Evolutionary conservation across 2,113 vertebrate species (phyloP).

Genomic region (Neotoma lepida): DNA sequence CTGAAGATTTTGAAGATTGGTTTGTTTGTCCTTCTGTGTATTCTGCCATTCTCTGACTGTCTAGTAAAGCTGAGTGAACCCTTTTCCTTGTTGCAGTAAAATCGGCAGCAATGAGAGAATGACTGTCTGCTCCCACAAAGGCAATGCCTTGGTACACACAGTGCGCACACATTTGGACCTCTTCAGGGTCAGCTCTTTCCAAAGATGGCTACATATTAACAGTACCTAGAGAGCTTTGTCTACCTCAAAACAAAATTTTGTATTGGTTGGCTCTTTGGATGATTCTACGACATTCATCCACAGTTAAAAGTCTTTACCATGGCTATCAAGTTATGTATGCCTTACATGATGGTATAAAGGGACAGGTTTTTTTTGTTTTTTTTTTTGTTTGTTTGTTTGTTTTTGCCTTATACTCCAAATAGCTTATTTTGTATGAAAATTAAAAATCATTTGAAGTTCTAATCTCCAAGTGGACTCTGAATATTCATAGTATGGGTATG

Average conservation of each 20-base stretch:
- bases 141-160: neutral
- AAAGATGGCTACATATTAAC: neutral
- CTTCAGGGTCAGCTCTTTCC: neutral
- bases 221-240: neutral
- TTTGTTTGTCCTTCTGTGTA: neutral
- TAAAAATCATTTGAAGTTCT: neutral
- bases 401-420: neutral
- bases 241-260: neutral
- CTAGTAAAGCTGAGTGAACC: neutral
- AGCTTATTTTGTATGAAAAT: neutral
- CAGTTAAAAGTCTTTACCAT: neutral
- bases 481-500: neutral
- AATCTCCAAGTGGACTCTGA: neutral
- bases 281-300: neutral
- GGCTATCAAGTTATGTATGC: neutral
- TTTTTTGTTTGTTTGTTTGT: too few relatives aligned
- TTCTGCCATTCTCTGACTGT: neutral
- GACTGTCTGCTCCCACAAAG: slow-evolving; percentile 8
- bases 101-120: neutral
- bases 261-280: neutral
- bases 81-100: neutral
- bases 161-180: neutral
- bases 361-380: neutral
- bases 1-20: neutral
- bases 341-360: neutral